Evolutionary conservation across 2,797 vertebrate genomes (phyloP).

Genomic region (Leptatherina wallacei): DNA sequence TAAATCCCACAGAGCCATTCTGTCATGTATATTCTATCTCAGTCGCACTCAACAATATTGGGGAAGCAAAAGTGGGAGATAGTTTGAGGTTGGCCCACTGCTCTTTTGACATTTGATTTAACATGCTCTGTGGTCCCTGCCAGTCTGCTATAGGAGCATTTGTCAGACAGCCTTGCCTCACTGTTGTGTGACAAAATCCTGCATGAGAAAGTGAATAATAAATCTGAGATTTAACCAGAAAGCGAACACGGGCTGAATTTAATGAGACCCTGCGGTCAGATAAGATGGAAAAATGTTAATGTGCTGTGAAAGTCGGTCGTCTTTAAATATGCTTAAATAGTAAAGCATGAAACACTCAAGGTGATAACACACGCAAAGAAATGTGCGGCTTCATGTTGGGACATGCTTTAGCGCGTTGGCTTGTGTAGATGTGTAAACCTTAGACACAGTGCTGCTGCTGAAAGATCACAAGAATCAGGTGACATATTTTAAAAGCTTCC

Average conservation of each 20-base stretch:
- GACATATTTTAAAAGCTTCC: constrained; percentile 62
- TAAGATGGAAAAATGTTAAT: constrained; percentile 25
- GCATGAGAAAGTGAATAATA: constrained; percentile 57
- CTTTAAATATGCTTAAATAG: constrained; percentile 28
- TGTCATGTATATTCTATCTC: constrained; percentile 52
- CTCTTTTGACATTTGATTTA: constrained; percentile 71
- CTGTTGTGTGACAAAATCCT: constrained; percentile 70
- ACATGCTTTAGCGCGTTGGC: not conserved
- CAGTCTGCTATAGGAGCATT: constrained; percentile 53
- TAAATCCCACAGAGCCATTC: constrained; percentile 55
- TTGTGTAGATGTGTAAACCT: constrained; percentile 29
- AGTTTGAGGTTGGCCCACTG: constrained; percentile 53
- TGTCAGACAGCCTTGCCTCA: constrained; percentile 51
- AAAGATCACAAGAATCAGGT: constrained; percentile 53
- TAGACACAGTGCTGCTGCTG: constrained; percentile 16
- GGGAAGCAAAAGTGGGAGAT: constrained; percentile 42
- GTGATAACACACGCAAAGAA: constrained; percentile 6
- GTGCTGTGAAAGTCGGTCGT: constrained; percentile 11
- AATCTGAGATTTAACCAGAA: constrained; percentile 50
- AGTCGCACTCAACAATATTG: constrained; percentile 39
- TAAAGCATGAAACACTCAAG: constrained; percentile 10
- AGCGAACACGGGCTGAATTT: constrained; percentile 38
- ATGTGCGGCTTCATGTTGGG: not conserved
- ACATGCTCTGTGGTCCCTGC: constrained; percentile 58
- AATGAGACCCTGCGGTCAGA: constrained; percentile 42